phyloP scores from a whole-genome alignment of 2,113 vertebrate species.

The Protobothrops mucrosquamatus region DNA sequence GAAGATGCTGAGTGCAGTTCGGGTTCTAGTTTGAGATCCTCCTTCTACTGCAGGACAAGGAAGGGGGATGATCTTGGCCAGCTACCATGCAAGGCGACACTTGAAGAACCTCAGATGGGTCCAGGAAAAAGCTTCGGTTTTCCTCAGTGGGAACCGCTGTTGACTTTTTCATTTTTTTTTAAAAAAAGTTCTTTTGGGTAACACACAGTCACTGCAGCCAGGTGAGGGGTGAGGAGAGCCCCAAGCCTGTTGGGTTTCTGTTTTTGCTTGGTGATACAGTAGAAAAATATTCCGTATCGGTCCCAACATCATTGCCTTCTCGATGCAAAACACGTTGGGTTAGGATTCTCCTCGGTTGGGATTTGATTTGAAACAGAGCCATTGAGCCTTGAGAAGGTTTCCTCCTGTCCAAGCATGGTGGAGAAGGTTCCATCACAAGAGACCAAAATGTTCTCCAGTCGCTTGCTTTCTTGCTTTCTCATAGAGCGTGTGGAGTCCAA shows the following conservation, averaged over 20 bases:
- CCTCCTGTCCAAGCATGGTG: not conserved
- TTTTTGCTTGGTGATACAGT: constrained; percentile 35
- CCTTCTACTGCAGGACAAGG: constrained; percentile 65
- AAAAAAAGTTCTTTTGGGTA: not conserved
- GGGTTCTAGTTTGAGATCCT: not conserved
- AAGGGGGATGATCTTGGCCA: constrained; percentile 9
- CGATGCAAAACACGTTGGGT: not conserved
- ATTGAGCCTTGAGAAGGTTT: not conserved
- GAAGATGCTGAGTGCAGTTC: constrained; percentile 7
- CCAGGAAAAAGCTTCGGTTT: constrained; percentile 38
- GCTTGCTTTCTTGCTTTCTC: not conserved
- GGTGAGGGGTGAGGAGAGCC: constrained; percentile 34
- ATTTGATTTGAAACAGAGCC: not conserved
- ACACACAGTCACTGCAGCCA: constrained; percentile 20
- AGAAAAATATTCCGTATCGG: not conserved
- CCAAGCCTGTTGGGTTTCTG: constrained; percentile 4
- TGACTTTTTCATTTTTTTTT: not conserved
- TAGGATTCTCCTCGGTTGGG: not conserved
- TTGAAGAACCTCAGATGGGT: constrained; percentile 52
- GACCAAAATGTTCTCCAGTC: not conserved
- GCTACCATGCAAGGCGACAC: constrained; percentile 40
- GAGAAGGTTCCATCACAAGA: constrained; percentile 1
- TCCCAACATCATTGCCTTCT: not conserved
- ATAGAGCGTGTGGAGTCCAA: not conserved
- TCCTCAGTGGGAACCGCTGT: constrained; percentile 15